Conservation (phyloP, 2,888 invertebrate species). For the Diabrotica balteata region DNA sequence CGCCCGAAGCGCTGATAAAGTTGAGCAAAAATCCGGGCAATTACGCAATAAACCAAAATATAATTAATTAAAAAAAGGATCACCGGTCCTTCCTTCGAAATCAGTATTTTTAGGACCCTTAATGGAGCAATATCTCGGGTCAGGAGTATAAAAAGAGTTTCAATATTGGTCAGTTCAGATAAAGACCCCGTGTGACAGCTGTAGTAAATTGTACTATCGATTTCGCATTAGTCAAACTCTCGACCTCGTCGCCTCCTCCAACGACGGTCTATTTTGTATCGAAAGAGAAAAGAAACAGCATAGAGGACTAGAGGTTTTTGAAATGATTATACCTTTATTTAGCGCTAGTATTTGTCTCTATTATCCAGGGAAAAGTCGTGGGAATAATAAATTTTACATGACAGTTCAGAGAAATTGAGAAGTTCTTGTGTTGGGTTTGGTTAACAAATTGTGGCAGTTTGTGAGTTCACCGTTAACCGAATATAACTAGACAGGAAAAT, state of each 20-base stretch:
- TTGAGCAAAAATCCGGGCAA: too few relatives aligned
- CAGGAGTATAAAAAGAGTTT: background rate
- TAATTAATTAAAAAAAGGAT: conserved; percentile 1
- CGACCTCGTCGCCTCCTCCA: background rate
- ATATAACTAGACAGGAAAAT: too few relatives aligned
- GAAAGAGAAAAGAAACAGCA: background rate
- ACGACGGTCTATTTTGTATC: background rate
- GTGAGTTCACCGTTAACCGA: too few relatives aligned
- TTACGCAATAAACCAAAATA: background rate
- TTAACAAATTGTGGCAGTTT: too few relatives aligned
- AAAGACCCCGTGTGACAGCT: conserved; percentile 6
- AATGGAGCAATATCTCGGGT: conserved; percentile 1
- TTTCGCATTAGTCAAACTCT: conserved; percentile 1
- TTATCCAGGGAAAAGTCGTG: background rate
- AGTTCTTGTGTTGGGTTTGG: too few relatives aligned
- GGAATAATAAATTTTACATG: too few relatives aligned
- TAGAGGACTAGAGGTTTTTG: background rate
- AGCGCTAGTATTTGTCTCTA: background rate
- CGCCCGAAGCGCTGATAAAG: too few relatives aligned
- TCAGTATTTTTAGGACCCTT: background rate
- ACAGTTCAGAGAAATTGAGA: too few relatives aligned
- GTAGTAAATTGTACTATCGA: conserved; percentile 2
- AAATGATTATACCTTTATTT: background rate
- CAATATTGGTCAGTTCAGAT: conserved; percentile 7
- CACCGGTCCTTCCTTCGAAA: background rate